A percentile compares a stretch with the other conserved stretches of the same genome.
Conservation (phyloP, 1,140 invertebrate genomes). For the Pseudomyrmex sp. region DNA sequence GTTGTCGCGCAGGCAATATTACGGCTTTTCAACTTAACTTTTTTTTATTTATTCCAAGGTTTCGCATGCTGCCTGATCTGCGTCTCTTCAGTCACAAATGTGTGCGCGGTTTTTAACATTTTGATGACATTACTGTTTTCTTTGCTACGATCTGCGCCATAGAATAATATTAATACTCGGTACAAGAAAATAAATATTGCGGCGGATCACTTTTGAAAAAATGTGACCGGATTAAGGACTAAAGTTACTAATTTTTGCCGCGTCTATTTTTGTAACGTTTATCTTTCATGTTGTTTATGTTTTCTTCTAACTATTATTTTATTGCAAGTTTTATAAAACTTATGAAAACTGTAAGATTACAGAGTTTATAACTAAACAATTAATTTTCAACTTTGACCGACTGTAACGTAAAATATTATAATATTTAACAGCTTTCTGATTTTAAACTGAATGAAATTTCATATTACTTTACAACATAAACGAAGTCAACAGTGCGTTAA, state of each 20-base stretch:
- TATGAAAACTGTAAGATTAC: background rate
- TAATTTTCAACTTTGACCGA: background rate
- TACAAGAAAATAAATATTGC: background rate
- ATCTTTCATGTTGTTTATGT: background rate
- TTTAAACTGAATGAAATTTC: background rate
- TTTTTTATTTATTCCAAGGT: background rate
- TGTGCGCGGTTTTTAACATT: background rate
- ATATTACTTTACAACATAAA: background rate
- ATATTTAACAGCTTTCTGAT: slow-evolving; percentile 13
- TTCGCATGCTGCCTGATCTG: background rate
- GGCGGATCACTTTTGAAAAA: background rate
- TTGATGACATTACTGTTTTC: background rate
- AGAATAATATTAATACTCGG: background rate
- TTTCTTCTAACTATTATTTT: background rate
- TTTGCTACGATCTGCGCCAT: background rate
- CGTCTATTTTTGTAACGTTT: no score
- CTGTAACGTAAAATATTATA: background rate
- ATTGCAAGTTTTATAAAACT: slow-evolving; percentile 1
- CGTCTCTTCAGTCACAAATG: background rate
- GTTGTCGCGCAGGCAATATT: background rate
- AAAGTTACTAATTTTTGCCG: background rate
- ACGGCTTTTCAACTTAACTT: background rate
- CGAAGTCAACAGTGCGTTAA: slow-evolving; percentile 37
- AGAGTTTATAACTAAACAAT: background rate
- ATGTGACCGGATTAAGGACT: background rate